These are phyloP conservation scores for Galerucella calmariensis DNA, from an alignment of 2,888 invertebrate species.

Conservation along the genomic window DNA sequence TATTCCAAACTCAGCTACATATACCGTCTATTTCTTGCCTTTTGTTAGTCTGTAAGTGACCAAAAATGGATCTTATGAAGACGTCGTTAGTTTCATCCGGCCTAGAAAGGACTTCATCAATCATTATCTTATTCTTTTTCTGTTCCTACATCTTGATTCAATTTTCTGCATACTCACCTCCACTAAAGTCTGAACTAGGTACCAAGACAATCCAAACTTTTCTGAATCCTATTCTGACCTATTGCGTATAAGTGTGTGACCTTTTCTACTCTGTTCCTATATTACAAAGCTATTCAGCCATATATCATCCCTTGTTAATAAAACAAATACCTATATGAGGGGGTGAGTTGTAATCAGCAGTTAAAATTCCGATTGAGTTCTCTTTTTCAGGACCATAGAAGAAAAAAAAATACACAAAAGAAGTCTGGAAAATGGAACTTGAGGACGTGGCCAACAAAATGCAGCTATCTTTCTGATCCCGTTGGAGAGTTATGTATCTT, in stretches of 20 bases:
- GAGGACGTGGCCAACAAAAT: conserved; percentile 53
- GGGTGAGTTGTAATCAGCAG: conserved; percentile 41
- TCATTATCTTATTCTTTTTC: too few relatives aligned
- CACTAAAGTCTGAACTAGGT: too few relatives aligned
- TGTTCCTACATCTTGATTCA: too few relatives aligned
- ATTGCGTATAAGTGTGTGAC: background rate
- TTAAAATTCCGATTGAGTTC: conserved; percentile 47
- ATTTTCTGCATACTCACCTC: too few relatives aligned
- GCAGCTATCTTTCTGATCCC: conserved; percentile 59
- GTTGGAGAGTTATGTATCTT: conserved; percentile 64
- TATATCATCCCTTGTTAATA: conserved; percentile 1
- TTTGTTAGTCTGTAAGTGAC: too few relatives aligned
- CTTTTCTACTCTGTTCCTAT: background rate
- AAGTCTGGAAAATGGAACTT: conserved; percentile 37
- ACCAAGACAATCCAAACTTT: too few relatives aligned
- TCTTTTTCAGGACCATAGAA: conserved; percentile 2
- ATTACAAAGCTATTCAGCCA: background rate
- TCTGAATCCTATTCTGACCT: background rate
- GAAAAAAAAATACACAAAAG: conserved; percentile 15
- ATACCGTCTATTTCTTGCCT: too few relatives aligned
- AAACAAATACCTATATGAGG: conserved; percentile 28
- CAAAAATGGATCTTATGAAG: too few relatives aligned
- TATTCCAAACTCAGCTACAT: too few relatives aligned
- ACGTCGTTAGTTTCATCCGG: too few relatives aligned
- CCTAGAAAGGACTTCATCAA: too few relatives aligned